Percentiles rank a stretch among this genome's conserved stretches.
phyloP scores from a whole-genome alignment of 2,888 invertebrate species.

The Drosophila lacicola region DNA sequence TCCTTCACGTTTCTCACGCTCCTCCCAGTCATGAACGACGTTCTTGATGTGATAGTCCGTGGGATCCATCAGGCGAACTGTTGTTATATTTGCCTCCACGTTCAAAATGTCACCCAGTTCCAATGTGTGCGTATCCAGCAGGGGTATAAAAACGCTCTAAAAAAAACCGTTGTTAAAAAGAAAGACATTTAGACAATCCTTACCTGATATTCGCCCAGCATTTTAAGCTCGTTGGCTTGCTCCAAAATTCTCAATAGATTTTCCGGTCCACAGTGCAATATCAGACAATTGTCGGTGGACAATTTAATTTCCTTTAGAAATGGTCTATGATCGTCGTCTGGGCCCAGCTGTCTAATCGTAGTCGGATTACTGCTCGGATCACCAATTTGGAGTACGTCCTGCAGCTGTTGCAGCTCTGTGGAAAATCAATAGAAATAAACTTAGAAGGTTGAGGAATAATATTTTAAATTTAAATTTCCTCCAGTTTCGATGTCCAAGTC shows the following conservation, averaged over 20 bases:
- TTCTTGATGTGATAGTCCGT: constrained; percentile 83
- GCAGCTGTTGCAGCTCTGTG: constrained; percentile 90
- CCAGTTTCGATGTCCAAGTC: too few relatives aligned
- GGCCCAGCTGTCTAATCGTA: constrained; percentile 88
- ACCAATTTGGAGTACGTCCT: constrained; percentile 91
- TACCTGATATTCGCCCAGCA: constrained; percentile 92
- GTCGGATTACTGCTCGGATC: constrained; percentile 89
- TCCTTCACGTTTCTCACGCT: constrained; percentile 80
- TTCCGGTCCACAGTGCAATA: constrained; percentile 91
- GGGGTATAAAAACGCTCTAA: constrained; percentile 87
- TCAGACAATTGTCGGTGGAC: constrained; percentile 89
- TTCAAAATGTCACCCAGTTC: constrained; percentile 86
- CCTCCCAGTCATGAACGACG: constrained; percentile 84
- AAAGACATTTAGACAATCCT: background rate
- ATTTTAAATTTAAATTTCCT: too few relatives aligned
- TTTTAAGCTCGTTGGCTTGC: constrained; percentile 92
- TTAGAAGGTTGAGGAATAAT: too few relatives aligned
- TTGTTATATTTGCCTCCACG: constrained; percentile 83
- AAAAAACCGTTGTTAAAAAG: too few relatives aligned
- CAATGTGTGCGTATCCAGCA: constrained; percentile 85
- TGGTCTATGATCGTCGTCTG: constrained; percentile 87
- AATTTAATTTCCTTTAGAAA: constrained; percentile 91
- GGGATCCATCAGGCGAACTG: constrained; percentile 84
- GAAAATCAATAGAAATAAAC: rapidly evolving
- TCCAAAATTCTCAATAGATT: constrained; percentile 88